Conservation (phyloP, 2,888 invertebrate genomes). For the Hermaeophaga mercurialis region DNA sequence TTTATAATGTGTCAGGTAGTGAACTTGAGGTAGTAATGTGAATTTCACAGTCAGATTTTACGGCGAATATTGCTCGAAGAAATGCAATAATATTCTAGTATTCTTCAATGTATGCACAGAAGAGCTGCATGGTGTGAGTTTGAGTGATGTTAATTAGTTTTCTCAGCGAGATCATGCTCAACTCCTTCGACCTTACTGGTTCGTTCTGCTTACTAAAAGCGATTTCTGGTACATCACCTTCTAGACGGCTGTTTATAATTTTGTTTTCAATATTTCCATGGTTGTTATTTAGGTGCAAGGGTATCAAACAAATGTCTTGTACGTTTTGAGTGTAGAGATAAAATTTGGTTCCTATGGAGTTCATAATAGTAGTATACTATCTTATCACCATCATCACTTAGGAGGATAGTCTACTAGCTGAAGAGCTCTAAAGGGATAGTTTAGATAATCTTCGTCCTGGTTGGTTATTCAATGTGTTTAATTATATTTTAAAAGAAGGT, state of each 20-base stretch:
- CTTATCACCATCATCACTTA: too few species aligned
- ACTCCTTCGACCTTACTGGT: conserved; percentile 41
- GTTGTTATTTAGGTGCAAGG: background rate
- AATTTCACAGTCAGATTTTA: conserved; percentile 29
- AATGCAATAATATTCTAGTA: conserved; percentile 46
- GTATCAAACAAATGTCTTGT: background rate
- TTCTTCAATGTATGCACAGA: conserved; percentile 45
- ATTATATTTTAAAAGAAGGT: too few species aligned
- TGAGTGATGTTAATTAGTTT: conserved; percentile 53
- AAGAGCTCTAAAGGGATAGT: too few species aligned
- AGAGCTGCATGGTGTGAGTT: conserved; percentile 49
- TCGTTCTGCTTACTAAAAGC: conserved; percentile 44
- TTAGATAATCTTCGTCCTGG: too few species aligned
- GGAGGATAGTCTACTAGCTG: too few species aligned
- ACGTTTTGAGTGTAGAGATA: too few species aligned
- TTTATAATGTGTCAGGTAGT: conserved; percentile 19
- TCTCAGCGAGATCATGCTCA: conserved; percentile 49
- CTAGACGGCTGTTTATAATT: conserved; percentile 36
- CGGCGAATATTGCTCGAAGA: conserved; percentile 48
- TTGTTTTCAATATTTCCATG: background rate
- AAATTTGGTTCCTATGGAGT: too few species aligned
- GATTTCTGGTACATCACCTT: conserved; percentile 40
- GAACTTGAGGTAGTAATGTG: conserved; percentile 23
- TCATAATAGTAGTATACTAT: too few species aligned
- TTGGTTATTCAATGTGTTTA: too few species aligned